Conservation (phyloP, 2,113 vertebrate species). For the Halichoeres trimaculatus region DNA sequence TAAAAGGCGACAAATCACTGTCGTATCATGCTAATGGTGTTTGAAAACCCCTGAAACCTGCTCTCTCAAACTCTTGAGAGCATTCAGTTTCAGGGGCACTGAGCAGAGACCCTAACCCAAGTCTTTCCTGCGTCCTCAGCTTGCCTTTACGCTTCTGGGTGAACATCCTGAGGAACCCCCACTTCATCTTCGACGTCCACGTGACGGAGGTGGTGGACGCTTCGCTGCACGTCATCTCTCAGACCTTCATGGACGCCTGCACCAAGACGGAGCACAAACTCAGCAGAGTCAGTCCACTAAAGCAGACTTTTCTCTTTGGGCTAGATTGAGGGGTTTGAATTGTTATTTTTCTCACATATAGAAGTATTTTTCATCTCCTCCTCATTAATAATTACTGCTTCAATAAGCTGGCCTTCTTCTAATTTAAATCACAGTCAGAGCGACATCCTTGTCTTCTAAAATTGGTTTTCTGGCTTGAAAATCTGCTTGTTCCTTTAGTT, state of each 20-base stretch:
- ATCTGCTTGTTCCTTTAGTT: too few relatives aligned
- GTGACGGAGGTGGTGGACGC: constrained; percentile 95
- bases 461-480: background rate
- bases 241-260: constrained; percentile 99
- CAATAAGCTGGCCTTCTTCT: too few relatives aligned
- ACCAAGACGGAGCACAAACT: constrained; percentile 98
- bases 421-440: too few relatives aligned
- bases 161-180: constrained; percentile 97
- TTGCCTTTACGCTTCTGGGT: constrained; percentile 95
- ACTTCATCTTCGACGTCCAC: constrained; percentile 95
- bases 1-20: too few relatives aligned
- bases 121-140: constrained; percentile 70
- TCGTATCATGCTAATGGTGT: too few relatives aligned
- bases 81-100: too few relatives aligned
- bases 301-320: background rate
- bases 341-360: background rate
- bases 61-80: too few relatives aligned
- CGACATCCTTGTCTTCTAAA: background rate
- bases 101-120: background rate
- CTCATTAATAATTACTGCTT: background rate
- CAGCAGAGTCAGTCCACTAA: constrained; percentile 86
- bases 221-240: constrained; percentile 95
- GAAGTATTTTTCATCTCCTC: background rate
- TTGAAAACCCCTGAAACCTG: too few relatives aligned
- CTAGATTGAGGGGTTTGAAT: background rate